Conservation (phyloP, 2,888 invertebrate genomes). For the Phytoseiulus persimilis region DNA sequence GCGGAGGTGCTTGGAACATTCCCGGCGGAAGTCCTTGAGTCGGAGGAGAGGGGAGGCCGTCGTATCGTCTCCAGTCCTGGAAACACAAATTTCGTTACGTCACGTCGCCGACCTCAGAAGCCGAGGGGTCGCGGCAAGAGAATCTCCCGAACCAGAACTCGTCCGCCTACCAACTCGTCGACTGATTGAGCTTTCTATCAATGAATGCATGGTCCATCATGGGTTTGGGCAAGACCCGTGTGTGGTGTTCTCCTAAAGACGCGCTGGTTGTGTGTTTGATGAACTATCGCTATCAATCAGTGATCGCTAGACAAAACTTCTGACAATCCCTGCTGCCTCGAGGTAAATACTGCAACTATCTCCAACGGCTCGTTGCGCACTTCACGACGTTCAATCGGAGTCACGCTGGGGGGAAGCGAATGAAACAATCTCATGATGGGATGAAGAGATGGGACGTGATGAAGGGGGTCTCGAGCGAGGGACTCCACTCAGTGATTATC, state of each 20-base stretch:
- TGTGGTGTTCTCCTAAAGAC: background rate
- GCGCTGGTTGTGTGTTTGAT: background rate
- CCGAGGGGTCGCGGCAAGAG: background rate
- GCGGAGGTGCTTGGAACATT: background rate
- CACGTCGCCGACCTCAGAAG: background rate
- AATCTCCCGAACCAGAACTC: background rate
- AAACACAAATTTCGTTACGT: conserved; percentile 5
- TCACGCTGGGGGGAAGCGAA: background rate
- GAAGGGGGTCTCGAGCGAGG: background rate
- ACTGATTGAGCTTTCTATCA: background rate
- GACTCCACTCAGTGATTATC: background rate
- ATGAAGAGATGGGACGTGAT: background rate
- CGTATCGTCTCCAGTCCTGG: background rate
- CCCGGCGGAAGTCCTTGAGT: background rate
- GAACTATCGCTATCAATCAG: background rate
- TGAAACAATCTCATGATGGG: background rate
- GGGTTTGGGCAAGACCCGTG: background rate
- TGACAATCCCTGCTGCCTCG: no score
- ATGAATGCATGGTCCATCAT: background rate
- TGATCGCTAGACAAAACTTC: background rate
- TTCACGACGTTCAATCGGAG: background rate
- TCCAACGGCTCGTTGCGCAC: no score
- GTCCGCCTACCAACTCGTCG: background rate
- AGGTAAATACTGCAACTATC: no score
- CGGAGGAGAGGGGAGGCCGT: background rate